Evolutionary conservation across 2,888 invertebrate genomes (phyloP), one percentile per base, ranked within the genome.

Genomic region (Acanthosoma haemorrhoidale): DNA sequence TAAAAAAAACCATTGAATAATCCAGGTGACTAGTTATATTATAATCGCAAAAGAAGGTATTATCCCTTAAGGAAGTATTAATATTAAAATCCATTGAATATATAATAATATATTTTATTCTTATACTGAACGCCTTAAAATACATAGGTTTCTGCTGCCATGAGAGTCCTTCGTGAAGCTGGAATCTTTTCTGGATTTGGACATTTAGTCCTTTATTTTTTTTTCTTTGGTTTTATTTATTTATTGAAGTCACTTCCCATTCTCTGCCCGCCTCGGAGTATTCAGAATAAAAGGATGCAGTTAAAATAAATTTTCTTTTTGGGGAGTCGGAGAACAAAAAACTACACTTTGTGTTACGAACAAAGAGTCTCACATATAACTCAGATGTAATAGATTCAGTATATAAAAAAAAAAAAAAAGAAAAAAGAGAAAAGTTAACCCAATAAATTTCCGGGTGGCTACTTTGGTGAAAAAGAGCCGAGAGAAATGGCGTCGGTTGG

Each of bases 351-450:
- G 70, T 70, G 70, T 70, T 64, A 58, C 68, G 61, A 72, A 72
- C 72, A 72, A 72, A 70, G 72, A 72, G 68, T 61, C 67, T 58
- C 68, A 68, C 72, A 72, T 72, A 72, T 72, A 72, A 72, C 72
- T 72, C 72, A 72, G 72, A 72, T 72, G 72, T 72, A 72, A 68
- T 68, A 70, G 70, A 72, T 67, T 70, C 70, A 70, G 70, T 64
- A 57, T 18, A 63, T 34, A 51, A 69, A 58, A 58, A 57, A 67
- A 15, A 63, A 63, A 63, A 63, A 63, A 15, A 18, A 63, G 21
- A 39, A 31, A 51, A 39, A 18, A 61, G 25, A 61, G 69, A 71
- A 71, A 71, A 71, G 51, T 68, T 71, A 71, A 63, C 72, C 59
- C 61, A 69, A 72, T 72, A 72, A 72, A 72, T 72, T 72, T 69